Base-by-base conservation (phyloP, 2,888 invertebrate genomes). In the Mimumesa dahlbomi region DNA sequence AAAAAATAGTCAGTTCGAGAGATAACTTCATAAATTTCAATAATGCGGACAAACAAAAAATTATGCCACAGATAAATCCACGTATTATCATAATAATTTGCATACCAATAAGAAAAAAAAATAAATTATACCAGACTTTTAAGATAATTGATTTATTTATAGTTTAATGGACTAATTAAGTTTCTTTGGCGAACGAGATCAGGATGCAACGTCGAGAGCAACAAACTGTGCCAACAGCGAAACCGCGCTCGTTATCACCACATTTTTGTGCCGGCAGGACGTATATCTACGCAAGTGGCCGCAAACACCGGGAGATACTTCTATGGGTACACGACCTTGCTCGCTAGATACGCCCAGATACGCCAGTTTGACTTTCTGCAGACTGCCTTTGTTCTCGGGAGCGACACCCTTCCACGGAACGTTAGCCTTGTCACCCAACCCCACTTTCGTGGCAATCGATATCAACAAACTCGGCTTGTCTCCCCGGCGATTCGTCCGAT, bases 361-460 rank as follows among this genome's bases (percentile, higher is more conserved):
- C 75, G 69, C 62, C 69, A 75, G 63, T 70, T 80, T 73, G 69
- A 77, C 72, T 82, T 82, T 79, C 58, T 68, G 76, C 76, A 80
- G 77, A 77, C 78, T 62, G 68, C 67, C 78, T 84, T 84, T 84
- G 81, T 83, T 82, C 79, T 64, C 52, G 56, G 67, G 69, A 75
- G 79, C 72, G 77, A 75, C 76, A 81, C 81, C 82, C 83, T 79
- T 78, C 54, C 45, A 43, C 73, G 68, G 78, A 79, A 81, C 82
- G 82, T 82, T 81, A 83, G 81, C 81, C 81, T 82, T 81, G 84
- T 83, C 83, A 79, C 77, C 76, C 77, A 78, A 82, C 81, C 84
- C 82, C 81, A 42, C 62, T 54, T 49, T 25, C 54, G 31, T 34
- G n/a, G 22, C 40, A 48, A 62, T 62, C 62, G 54, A 62, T 62